Conservation (phyloP, 2,113 vertebrate genomes). For the Phrynocephalus versicolor region DNA sequence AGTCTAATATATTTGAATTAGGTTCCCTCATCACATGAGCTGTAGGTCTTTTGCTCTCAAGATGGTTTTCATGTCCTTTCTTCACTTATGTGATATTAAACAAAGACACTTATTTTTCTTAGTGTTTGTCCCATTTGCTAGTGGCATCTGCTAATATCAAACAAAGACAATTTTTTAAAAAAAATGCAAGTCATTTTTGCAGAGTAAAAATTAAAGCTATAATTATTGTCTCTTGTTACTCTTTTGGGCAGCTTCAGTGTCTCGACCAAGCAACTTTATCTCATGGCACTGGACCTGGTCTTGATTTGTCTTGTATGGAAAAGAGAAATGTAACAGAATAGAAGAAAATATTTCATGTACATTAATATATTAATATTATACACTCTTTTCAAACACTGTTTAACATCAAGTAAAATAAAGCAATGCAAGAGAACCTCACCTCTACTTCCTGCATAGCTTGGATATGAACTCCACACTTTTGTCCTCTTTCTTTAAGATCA, state of each 20-base stretch:
- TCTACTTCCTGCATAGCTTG: conserved; percentile 89
- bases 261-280: not conserved
- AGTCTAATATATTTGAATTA: not conserved
- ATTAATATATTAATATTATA: not conserved
- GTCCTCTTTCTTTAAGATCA: conserved; percentile 78
- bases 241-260: not conserved
- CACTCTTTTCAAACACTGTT: not conserved
- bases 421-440: conserved; percentile 67
- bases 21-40: not conserved
- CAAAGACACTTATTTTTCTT: not conserved
- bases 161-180: not conserved
- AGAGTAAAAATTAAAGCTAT: not conserved
- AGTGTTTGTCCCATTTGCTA: not conserved
- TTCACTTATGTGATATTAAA: too few relatives aligned
- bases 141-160: not conserved
- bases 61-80: not conserved
- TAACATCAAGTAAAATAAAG: not conserved
- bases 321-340: not conserved
- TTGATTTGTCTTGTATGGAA: not conserved
- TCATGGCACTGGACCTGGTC: not conserved
- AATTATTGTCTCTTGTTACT: not conserved
- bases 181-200: not conserved
- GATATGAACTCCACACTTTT: conserved; percentile 82
- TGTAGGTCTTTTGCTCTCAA: not conserved
- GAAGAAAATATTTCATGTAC: not conserved